These are phyloP conservation scores for Alosa sapidissima DNA, from an alignment of 2,797 vertebrate species.

Conservation along the genomic window DNA sequence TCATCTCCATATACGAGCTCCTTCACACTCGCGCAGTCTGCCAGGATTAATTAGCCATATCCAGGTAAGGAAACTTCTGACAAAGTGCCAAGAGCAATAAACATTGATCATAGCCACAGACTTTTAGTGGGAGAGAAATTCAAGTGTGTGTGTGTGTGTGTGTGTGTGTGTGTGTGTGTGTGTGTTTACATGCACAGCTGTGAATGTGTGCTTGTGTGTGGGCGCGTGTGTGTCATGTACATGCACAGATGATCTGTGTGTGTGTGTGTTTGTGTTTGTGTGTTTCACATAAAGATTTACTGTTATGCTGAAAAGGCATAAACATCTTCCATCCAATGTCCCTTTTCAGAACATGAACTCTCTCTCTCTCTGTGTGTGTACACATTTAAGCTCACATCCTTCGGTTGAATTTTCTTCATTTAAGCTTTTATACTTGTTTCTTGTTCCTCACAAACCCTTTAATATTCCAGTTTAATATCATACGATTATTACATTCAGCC, in stretches of 20 bases:
- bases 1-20: slow-evolving; percentile 62
- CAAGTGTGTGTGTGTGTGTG: slow-evolving; percentile 19
- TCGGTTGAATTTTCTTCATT: neutral
- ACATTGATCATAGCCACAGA: slow-evolving; percentile 75
- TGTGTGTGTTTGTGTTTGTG: slow-evolving; percentile 23
- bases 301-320: slow-evolving; percentile 10
- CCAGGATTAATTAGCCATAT: slow-evolving; percentile 78
- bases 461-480: neutral
- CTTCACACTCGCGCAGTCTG: slow-evolving; percentile 59
- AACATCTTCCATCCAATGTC: neutral
- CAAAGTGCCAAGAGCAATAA: slow-evolving; percentile 79
- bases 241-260: slow-evolving; percentile 21
- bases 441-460: neutral
- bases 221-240: slow-evolving; percentile 7
- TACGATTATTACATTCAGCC: neutral
- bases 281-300: slow-evolving; percentile 15
- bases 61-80: slow-evolving; percentile 77
- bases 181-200: slow-evolving; percentile 26
- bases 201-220: slow-evolving; percentile 4
- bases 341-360: neutral
- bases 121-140: slow-evolving; percentile 59
- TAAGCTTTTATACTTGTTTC: neutral
- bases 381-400: neutral
- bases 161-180: slow-evolving; percentile 36
- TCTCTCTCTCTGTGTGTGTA: neutral